A percentile compares a stretch with the other conserved stretches of the same genome.
Conservation (phyloP, 2,113 vertebrate species). For the Catharus bicknelli region DNA sequence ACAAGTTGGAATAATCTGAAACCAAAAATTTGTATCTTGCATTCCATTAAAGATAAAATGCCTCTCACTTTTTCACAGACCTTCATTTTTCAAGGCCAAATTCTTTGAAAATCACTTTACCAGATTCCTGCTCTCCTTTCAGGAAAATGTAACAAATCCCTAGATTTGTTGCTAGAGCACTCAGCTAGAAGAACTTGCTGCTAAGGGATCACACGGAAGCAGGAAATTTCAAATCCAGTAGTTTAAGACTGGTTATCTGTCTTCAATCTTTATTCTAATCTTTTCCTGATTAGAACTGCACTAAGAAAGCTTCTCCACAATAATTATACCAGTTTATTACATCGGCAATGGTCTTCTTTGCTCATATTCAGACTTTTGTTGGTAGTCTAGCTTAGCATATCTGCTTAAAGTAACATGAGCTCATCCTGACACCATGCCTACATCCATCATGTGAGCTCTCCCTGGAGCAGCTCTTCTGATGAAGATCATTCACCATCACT, state of each 20-base stretch:
- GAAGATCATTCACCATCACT: neutral
- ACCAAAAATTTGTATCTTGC: neutral
- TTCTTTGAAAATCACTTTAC: slow-evolving; percentile 41
- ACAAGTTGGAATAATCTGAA: neutral
- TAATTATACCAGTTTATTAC: neutral
- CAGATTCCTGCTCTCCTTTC: neutral
- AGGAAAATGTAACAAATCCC: slow-evolving; percentile 39
- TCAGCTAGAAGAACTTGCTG: neutral
- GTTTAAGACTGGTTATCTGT: neutral
- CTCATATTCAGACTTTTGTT: neutral
- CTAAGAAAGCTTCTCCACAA: neutral
- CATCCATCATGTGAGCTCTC: neutral
- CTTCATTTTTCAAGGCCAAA: slow-evolving; percentile 3
- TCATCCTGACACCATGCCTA: neutral
- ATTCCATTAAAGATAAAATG: slow-evolving; percentile 17
- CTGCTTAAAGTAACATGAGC: neutral
- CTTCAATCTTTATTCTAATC: neutral
- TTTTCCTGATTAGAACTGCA: neutral
- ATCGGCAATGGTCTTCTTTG: neutral
- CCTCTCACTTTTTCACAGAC: slow-evolving; percentile 20
- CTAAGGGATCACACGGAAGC: neutral
- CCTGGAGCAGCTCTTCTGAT: neutral
- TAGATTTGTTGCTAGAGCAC: neutral
- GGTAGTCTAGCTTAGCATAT: neutral
- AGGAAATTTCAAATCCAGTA: neutral